Conservation (phyloP, 53 echinoderm and acorn worm genomes). For the Paracentrotus lividus region DNA sequence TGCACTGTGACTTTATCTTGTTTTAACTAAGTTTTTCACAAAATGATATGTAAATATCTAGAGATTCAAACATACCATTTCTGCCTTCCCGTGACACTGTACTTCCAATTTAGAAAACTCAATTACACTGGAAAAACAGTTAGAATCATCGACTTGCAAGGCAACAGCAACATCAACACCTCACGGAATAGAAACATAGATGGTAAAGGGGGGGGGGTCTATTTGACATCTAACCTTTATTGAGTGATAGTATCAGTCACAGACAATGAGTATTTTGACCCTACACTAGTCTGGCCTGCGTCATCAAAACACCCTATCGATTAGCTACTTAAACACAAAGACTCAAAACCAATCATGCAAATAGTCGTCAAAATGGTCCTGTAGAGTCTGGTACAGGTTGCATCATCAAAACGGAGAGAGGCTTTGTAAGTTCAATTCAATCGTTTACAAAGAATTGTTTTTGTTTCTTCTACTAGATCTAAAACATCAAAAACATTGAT, state of each 20-base stretch:
- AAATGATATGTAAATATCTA: too few species aligned
- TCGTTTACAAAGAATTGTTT: too few species aligned
- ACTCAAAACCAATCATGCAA: constrained; percentile 2
- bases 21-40: too few species aligned
- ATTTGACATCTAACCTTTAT: constrained; percentile 6
- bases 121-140: neutral
- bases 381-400: neutral
- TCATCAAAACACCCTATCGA: constrained; percentile 49
- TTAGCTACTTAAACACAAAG: constrained; percentile 60
- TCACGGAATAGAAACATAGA: neutral
- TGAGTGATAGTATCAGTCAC: neutral
- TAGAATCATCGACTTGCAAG: neutral
- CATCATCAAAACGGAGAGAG: neutral
- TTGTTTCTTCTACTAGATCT: too few species aligned
- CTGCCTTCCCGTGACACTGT: too few species aligned
- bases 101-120: neutral
- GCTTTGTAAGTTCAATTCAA: too few species aligned
- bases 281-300: neutral
- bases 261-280: constrained; percentile 16
- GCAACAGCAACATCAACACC: neutral
- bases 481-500: too few species aligned
- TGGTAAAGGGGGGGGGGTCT: neutral
- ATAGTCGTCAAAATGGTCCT: constrained; percentile 31
- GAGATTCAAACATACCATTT: too few species aligned
- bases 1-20: too few species aligned